Conservation (phyloP, 30 jellyfish, hydroid and myxozoan species). For the Chironex yamaguchii region DNA sequence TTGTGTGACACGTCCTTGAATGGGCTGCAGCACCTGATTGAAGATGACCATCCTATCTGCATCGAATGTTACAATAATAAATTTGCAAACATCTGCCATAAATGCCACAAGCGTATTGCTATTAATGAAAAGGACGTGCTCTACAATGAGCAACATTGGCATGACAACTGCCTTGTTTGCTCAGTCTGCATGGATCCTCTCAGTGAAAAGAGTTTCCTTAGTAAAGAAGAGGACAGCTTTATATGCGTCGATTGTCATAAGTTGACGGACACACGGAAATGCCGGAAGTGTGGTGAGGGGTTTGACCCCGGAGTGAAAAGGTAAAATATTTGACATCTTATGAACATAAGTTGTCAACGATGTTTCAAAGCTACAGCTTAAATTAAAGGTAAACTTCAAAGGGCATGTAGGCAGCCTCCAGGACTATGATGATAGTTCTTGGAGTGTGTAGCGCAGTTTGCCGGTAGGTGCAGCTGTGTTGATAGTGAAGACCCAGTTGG, state of each 20-base stretch:
- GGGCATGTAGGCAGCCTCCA: too few relatives aligned
- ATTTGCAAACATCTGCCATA: conserved; percentile 87
- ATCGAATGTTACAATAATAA: conserved; percentile 88
- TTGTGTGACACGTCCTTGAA: conserved; percentile 85
- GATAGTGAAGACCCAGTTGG: too few relatives aligned
- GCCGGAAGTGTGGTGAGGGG: conserved; percentile 86
- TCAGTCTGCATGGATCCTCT: conserved; percentile 72
- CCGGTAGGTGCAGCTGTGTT: too few relatives aligned
- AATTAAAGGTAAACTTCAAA: too few relatives aligned
- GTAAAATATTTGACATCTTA: conserved; percentile 31
- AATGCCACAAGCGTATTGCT: conserved; percentile 79
- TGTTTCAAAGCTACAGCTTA: too few relatives aligned
- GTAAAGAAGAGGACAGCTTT: conserved; percentile 75
- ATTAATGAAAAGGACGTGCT: conserved; percentile 92
- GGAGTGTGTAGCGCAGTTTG: too few relatives aligned
- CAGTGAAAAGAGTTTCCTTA: conserved; percentile 89
- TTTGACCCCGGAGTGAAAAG: conserved; percentile 98
- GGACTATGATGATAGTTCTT: too few relatives aligned
- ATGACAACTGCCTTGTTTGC: conserved; percentile 88
- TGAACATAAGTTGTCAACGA: too few relatives aligned
- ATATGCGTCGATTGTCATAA: conserved; percentile 93
- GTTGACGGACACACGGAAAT: conserved; percentile 81
- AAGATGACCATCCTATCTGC: conserved; percentile 93
- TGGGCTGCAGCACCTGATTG: conserved; percentile 94
- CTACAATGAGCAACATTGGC: conserved; percentile 98